Base-by-base conservation (phyloP, 2,797 vertebrate species). In the Aphelocoma californica region DNA sequence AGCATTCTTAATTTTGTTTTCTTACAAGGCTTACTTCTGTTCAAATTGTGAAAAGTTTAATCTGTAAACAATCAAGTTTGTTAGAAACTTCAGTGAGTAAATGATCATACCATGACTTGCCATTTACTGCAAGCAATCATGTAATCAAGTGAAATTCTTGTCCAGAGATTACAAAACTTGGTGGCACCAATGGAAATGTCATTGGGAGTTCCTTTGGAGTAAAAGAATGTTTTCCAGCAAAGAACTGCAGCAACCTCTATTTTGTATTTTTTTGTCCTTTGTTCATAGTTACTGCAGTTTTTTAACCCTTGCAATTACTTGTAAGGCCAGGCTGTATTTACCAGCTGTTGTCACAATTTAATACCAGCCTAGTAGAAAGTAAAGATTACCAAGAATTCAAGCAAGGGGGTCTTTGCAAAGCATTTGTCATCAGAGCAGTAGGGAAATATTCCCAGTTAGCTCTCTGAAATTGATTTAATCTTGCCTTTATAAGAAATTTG, bases 201-300 rank as follows among this genome's bases (percentile, higher is more conserved):
- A 66, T 53, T 77, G 45, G 11, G 32, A 70, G 20, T 54, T 85
- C 36, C 54, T 54, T 58, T 75, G 60, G 45, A 81, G 40, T 75
- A 81, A 96, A 80, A 71, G 2, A 61, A 14, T 36, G 54, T 71
- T 93, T 91, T 70, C 45, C 31, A 73, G 51, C 86, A 62, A 57
- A 62, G 12, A 86, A 65, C 24, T 62, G 19, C 32, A 78, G 17
- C 26, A 83, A 50, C 5, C 6, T 77, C 20, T 73, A 80, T 65
- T 94, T 86, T 88, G 70, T 25, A 88, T 74, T 94, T 92, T 90
- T 14, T 82, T 78, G 50, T 88, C 18, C n/a, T 62, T 90, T 85
- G 19, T 29, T 64, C 29, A 64, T 74, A 82, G 81, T 81, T 90
- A 45, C 75, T 61, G 56, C 40, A 54, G 28, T 66, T 78, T 82